These are phyloP conservation scores for Panorpa germanica DNA, from an alignment of 2,888 invertebrate species.

Conservation along the genomic window DNA sequence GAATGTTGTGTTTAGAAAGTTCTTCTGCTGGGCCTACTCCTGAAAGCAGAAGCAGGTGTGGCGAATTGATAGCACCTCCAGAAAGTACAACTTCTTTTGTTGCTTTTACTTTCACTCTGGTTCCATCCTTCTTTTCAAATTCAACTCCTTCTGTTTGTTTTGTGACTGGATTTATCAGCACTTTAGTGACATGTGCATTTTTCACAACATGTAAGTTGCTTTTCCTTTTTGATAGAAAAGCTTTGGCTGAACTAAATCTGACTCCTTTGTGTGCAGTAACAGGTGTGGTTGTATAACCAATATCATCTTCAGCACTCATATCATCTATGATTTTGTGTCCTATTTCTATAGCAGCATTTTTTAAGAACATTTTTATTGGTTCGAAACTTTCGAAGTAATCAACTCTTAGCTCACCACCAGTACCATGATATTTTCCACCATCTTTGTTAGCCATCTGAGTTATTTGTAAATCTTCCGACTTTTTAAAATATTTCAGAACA, in stretches of 20 bases:
- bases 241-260: slow-evolving; percentile 30
- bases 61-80: slow-evolving; percentile 28
- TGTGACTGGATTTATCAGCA: slow-evolving; percentile 26
- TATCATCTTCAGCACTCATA: slow-evolving; percentile 25
- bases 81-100: slow-evolving; percentile 30
- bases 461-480: slow-evolving; percentile 26
- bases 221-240: slow-evolving; percentile 26
- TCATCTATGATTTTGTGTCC: slow-evolving; percentile 19
- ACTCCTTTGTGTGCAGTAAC: slow-evolving; percentile 27
- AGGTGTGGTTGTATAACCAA: slow-evolving; percentile 28
- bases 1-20: slow-evolving; percentile 20
- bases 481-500: slow-evolving; percentile 25
- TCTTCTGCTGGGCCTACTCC: slow-evolving; percentile 28
- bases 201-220: slow-evolving; percentile 24
- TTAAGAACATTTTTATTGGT: slow-evolving; percentile 22
- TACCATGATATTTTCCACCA: slow-evolving; percentile 18
- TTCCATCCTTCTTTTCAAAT: slow-evolving; percentile 20
- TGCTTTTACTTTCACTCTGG: slow-evolving; percentile 19
- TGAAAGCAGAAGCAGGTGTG: slow-evolving; percentile 30
- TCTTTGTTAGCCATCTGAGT: slow-evolving; percentile 2
- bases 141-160: slow-evolving; percentile 25
- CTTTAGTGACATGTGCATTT: slow-evolving; percentile 27
- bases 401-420: slow-evolving; percentile 27
- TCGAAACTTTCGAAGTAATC: slow-evolving; percentile 20
- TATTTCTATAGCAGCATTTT: too few species aligned